phyloP scores from a whole-genome alignment of 2,797 vertebrate genomes.

The Alcedo atthis region DNA sequence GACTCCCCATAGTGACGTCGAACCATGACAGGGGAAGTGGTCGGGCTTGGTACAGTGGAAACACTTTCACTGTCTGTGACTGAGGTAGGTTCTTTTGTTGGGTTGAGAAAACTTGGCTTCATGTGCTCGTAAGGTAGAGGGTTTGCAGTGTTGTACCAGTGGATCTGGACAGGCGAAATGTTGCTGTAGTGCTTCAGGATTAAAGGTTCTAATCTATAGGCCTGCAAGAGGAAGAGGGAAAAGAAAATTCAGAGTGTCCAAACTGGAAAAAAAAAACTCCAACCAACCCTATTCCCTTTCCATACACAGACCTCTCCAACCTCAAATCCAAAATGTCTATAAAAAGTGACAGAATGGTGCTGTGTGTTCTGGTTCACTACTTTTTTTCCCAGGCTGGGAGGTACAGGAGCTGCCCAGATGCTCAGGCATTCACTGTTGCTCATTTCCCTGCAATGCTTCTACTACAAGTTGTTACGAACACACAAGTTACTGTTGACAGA shows the following conservation, averaged over 20 bases:
- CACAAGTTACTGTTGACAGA: background rate
- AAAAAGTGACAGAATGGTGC: background rate
- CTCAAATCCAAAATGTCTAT: background rate
- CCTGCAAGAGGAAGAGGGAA: slow-evolving; percentile 76
- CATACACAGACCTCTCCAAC: background rate
- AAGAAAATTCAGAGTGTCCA: background rate
- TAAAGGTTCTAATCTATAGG: slow-evolving; percentile 95
- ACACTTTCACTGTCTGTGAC: slow-evolving; percentile 86
- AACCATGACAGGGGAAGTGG: slow-evolving; percentile 90
- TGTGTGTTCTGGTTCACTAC: background rate
- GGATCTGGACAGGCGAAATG: slow-evolving; percentile 93
- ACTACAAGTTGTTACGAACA: rapidly evolving
- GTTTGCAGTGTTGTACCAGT: slow-evolving; percentile 93
- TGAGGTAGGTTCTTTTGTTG: slow-evolving; percentile 89
- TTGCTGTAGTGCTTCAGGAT: slow-evolving; percentile 98
- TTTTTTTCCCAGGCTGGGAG: background rate
- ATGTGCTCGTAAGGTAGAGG: slow-evolving; percentile 90
- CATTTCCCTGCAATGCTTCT: background rate
- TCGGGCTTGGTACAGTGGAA: slow-evolving; percentile 88
- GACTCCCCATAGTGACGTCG: slow-evolving; percentile 94
- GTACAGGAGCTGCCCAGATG: background rate
- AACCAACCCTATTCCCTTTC: background rate
- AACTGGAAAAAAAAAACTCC: background rate
- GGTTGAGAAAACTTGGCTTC: slow-evolving; percentile 90
- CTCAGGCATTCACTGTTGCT: background rate